Conservation (phyloP, 2,888 invertebrate genomes). For the Drosophila anomelani region DNA sequence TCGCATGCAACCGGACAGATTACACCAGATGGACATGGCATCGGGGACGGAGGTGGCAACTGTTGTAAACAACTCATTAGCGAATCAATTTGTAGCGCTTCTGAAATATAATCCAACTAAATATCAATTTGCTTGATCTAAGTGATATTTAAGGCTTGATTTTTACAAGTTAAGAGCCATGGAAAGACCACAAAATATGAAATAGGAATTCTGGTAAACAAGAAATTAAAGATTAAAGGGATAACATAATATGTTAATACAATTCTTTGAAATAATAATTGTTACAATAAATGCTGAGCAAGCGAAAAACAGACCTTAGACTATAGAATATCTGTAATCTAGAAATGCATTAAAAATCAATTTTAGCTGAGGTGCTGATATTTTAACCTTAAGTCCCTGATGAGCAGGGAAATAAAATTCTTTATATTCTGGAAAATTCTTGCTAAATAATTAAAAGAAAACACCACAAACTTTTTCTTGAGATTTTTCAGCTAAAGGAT, state of each 20-base stretch:
- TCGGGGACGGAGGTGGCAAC: constrained; percentile 47
- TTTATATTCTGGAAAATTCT: not conserved
- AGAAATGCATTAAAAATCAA: not conserved
- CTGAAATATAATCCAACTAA: constrained; percentile 22
- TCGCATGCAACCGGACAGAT: constrained; percentile 32
- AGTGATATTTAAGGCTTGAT: constrained; percentile 2
- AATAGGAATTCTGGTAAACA: not conserved
- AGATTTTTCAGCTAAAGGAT: not conserved
- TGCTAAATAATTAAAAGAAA: not conserved
- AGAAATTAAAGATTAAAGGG: not conserved
- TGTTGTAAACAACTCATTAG: constrained; percentile 74
- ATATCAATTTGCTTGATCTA: constrained; percentile 1
- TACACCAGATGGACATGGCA: constrained; percentile 44
- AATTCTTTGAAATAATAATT: not conserved
- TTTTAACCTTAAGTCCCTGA: not conserved
- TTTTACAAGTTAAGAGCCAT: not conserved
- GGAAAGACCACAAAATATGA: not conserved
- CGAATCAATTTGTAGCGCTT: constrained; percentile 53
- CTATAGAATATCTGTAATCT: not conserved
- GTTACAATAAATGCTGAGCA: not conserved
- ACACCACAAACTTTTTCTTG: too few species aligned
- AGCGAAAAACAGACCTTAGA: not conserved
- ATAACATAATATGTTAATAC: too few species aligned
- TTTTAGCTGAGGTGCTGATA: not conserved
- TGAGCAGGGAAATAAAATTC: not conserved